Evolutionary conservation across 2,888 invertebrate genomes (phyloP).

Genomic region (Agrilus mali): DNA sequence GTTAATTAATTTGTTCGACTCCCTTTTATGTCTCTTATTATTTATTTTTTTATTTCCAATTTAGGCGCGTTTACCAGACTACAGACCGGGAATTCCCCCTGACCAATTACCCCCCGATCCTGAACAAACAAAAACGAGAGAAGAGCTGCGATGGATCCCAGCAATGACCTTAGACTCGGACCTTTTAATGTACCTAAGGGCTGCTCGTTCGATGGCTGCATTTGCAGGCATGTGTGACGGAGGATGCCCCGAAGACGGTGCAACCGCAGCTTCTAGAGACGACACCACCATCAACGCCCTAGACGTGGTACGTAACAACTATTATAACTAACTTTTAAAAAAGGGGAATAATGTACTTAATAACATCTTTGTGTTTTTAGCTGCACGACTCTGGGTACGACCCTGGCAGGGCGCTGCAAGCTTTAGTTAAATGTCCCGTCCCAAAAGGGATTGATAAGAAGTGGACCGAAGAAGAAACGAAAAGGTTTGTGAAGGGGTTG

Average conservation of each 20-base stretch:
- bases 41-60: not conserved
- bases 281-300: constrained; percentile 96
- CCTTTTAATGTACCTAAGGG: constrained; percentile 93
- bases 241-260: constrained; percentile 93
- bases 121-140: constrained; percentile 46
- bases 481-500: constrained; percentile 96
- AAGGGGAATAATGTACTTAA: not conserved
- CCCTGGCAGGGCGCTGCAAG: constrained; percentile 90
- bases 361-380: constrained; percentile 43
- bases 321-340: not conserved
- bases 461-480: constrained; percentile 97
- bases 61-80: constrained; percentile 34
- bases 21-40: not conserved
- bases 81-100: constrained; percentile 39
- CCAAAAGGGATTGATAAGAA: constrained; percentile 96
- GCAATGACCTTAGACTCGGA: constrained; percentile 88
- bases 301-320: constrained; percentile 56
- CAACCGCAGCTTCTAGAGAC: constrained; percentile 91
- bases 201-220: constrained; percentile 95
- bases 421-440: constrained; percentile 92
- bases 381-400: constrained; percentile 95
- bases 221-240: constrained; percentile 98
- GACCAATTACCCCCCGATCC: constrained; percentile 42
- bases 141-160: constrained; percentile 91
- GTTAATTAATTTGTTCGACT: not conserved